Percentiles rank a stretch among this genome's conserved stretches.
Conservation (phyloP, 2,113 vertebrate genomes). For the Chamaetylas fuelleborni region DNA sequence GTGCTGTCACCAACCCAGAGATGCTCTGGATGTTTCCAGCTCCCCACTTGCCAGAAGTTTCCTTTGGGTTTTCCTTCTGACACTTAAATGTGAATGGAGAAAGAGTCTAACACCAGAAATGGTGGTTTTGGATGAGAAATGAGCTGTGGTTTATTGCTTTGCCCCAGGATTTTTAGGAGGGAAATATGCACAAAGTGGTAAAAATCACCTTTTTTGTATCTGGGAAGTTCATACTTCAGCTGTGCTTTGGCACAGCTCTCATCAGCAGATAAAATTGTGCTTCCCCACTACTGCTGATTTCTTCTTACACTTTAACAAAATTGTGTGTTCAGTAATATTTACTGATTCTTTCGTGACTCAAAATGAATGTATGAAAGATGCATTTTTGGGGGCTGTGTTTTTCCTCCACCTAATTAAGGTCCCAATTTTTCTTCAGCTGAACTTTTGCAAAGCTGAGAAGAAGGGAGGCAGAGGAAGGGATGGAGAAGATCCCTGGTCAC, state of each 20-base stretch:
- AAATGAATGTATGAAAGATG: not conserved
- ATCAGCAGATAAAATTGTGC: not conserved
- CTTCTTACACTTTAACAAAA: not conserved
- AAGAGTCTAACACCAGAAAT: not conserved
- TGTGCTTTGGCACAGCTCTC: not conserved
- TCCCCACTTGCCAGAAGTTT: not conserved
- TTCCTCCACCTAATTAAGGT: not conserved
- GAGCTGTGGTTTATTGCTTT: not conserved
- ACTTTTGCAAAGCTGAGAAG: not conserved
- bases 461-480: not conserved
- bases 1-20: not conserved
- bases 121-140: not conserved
- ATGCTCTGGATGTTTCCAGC: not conserved
- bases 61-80: not conserved
- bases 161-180: not conserved
- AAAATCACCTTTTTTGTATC: not conserved
- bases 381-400: not conserved
- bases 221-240: not conserved
- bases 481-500: rapidly evolving
- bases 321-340: not conserved
- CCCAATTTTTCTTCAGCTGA: not conserved
- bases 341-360: not conserved
- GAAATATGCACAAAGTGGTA: not conserved
- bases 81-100: not conserved
- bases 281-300: not conserved